Evolutionary conservation across 35 echinoderm and acorn worm genomes (phyloP), one percentile per base, ranked within the genome.

Genomic region (Anneissia japonica): DNA sequence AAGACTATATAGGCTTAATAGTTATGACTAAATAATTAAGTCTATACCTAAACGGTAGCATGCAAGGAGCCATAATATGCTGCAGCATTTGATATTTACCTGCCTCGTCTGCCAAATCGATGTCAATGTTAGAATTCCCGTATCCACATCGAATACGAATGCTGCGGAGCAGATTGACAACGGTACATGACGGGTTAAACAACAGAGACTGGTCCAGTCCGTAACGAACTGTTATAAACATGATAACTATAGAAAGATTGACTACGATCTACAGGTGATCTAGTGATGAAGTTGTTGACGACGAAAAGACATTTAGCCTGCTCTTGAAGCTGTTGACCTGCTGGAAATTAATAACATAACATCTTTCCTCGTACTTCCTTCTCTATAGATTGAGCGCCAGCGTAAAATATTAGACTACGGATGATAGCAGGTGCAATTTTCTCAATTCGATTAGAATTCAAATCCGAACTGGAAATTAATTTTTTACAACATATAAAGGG

Each of bases 201-300:
- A 84, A 30, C 13, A 84, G 32, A 28, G 82, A 32, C 32, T 73
- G 82, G 45, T 84, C 31, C 12, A 34, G 34, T 33, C 82, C 82
- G 34, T 46, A 84, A 31, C 41, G 6, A 32, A 84, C 82, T 14
- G 82, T 84, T 23, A 84, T 84, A 46, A 43, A 84, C 82, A 84
- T 84, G 32, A 30, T 36, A 41, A 7, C 37, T 7, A n/a, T 14
- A 81, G 23, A 33, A 36, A 17, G 12, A 14, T 77, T 31, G 31
- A 16, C 75, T 11, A 11, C 11, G 75, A 17, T 32, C 75, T 12
- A 13, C 75, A n/a, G n/a, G n/a, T n/a, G n/a, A n/a, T n/a, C n/a
- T n/a, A n/a, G n/a, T n/a, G n/a, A n/a, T n/a, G n/a, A n/a, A n/a
- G n/a, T n/a, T n/a, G n/a, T n/a, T n/a, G n/a, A n/a, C n/a, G n/a